A percentile compares a stretch with the other conserved stretches of the same genome.
Conservation (phyloP, 2,888 invertebrate genomes). For the Pseudococcus jackbeardsleyi region DNA sequence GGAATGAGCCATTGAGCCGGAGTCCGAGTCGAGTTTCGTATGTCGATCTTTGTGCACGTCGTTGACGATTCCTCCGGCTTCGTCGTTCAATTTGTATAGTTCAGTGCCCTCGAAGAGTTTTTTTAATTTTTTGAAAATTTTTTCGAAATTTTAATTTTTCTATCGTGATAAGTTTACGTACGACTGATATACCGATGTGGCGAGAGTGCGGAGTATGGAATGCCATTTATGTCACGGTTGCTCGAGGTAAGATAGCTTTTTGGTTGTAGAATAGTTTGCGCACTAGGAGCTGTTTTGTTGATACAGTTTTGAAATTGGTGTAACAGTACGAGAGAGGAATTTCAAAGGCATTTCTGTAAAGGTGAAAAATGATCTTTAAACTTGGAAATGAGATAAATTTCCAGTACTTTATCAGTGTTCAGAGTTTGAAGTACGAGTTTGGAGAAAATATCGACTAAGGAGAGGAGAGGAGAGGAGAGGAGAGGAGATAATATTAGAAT, state of each 20-base stretch:
- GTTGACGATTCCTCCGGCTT: neutral
- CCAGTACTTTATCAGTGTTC: too few species aligned
- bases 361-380: too few species aligned
- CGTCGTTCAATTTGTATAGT: neutral
- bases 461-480: too few species aligned
- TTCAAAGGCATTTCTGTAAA: too few species aligned
- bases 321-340: too few species aligned
- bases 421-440: too few species aligned
- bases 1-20: neutral
- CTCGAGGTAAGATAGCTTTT: neutral
- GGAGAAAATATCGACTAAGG: too few species aligned
- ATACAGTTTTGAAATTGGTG: neutral
- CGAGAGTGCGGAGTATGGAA: constrained; percentile 46
- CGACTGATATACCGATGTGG: constrained; percentile 9
- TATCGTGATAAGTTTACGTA: neutral
- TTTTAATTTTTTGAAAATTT: neutral
- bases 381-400: too few species aligned
- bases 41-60: constrained; percentile 3
- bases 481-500: too few species aligned
- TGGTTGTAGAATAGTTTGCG: neutral
- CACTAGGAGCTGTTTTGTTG: neutral
- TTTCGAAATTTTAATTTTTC: neutral
- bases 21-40: neutral
- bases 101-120: neutral
- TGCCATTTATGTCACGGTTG: constrained; percentile 38